Base-by-base conservation (phyloP, 1,140 invertebrate genomes). In the Chironomus tepperi region DNA sequence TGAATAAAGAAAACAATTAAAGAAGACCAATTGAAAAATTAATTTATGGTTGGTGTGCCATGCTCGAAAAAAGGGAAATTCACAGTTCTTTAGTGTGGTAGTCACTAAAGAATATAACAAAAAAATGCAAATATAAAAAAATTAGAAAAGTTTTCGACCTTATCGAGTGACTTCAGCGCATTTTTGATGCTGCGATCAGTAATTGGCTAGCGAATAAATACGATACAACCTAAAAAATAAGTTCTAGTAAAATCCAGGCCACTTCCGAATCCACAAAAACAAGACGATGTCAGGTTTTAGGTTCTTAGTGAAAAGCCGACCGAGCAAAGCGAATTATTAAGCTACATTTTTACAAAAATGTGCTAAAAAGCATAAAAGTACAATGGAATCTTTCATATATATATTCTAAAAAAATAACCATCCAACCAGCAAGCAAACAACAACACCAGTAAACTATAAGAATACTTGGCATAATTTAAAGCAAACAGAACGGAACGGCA, bases 11-110 rank as follows among this genome's bases (percentile, higher is more conserved):
- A 57, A 57, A 57, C 47, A 57, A 57, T 57, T 57, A 57, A 57
- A 57, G 47, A 15, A 57, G 47, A 57, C 65, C 65, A 70, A 70
- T 70, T 70, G 65, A 70, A 70, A 70, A 70, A 70, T 70, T 19
- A 70, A 70, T 70, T 70, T 70, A 70, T 70, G 65, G 65, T 8
- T 19, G n/a, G 65, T 19, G 19, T 18, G 16, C 16, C 10, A 70
- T 16, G n/a, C 47, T 57, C 47, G 12, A 57, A 57, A 57, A 57
- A 34, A 34, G 24, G 24, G 24, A 34, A 34, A 34, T 34, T 5
- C 24, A 34, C 24, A 34, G 24, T 34, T 34, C 24, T 34, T 2
- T 34, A 34, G 24, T 34, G 24, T 34, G 24, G 24, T 5, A 34
- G 24, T 34, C 5, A 34, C 24, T 34, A 57, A 57, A 57, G 12